These are phyloP conservation scores for Campoplex capitator DNA, from an alignment of 2,888 invertebrate genomes.

Conservation along the genomic window DNA sequence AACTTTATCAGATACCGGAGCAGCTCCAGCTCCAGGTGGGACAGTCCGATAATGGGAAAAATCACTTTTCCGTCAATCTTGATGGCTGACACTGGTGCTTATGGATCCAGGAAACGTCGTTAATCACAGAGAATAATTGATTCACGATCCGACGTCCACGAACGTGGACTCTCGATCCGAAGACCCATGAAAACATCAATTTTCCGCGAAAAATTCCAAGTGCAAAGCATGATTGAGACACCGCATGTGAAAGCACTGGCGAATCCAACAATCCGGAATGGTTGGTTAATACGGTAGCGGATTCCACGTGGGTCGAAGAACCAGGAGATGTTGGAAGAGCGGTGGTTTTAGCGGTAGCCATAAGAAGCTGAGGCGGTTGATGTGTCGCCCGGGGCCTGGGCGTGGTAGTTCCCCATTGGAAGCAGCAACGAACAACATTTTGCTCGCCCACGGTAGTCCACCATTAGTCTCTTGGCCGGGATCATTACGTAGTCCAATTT, in stretches of 20 bases:
- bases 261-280: slow-evolving; percentile 15
- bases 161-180: background rate
- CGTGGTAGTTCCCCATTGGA: slow-evolving; percentile 77
- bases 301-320: slow-evolving; percentile 26
- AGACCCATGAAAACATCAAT: background rate
- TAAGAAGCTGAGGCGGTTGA: slow-evolving; percentile 63
- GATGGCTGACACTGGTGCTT: background rate
- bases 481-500: slow-evolving; percentile 81
- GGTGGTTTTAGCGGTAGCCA: slow-evolving; percentile 42
- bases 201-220: background rate
- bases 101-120: too few species aligned
- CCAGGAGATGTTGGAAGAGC: slow-evolving; percentile 18
- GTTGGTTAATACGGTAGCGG: slow-evolving; percentile 20
- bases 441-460: slow-evolving; percentile 64
- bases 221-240: background rate
- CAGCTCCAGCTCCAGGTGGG: too few species aligned
- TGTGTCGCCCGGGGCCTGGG: slow-evolving; percentile 81
- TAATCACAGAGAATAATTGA: background rate
- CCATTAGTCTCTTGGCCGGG: slow-evolving; percentile 57
- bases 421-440: slow-evolving; percentile 51
- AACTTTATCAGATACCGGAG: background rate
- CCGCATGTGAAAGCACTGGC: background rate
- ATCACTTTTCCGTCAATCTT: background rate
- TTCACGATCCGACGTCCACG: background rate
- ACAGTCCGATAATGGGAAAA: background rate